Evolutionary conservation across 2,113 vertebrate species (phyloP).

Genomic region (Gymnobelideus leadbeateri): DNA sequence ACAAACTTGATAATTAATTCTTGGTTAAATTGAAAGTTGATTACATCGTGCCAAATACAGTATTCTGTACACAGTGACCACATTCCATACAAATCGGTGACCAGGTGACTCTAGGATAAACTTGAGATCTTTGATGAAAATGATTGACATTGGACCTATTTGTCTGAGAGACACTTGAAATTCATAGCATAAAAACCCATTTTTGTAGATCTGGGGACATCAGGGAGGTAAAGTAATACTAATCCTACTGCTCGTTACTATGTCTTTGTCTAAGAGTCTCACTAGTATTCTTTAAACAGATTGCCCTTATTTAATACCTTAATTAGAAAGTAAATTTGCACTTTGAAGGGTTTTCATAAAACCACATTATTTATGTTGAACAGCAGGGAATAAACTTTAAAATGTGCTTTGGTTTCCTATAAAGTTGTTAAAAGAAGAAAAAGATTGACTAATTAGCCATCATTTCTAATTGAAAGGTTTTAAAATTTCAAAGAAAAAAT

Average conservation of each 20-base stretch:
- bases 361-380: conserved; percentile 38
- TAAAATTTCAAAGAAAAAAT: conserved; percentile 33
- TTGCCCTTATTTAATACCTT: conserved; percentile 41
- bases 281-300: conserved; percentile 4
- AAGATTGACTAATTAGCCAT: not conserved
- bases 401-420: conserved; percentile 48
- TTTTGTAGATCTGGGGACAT: conserved; percentile 34
- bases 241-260: conserved; percentile 32
- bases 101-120: not conserved
- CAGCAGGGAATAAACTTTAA: conserved; percentile 28
- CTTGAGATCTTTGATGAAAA: not conserved
- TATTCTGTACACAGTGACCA: conserved; percentile 7
- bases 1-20: not conserved
- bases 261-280: conserved; percentile 23
- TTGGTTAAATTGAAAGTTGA: not conserved
- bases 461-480: conserved; percentile 47
- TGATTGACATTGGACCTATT: conserved; percentile 4
- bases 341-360: conserved; percentile 40
- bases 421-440: conserved; percentile 15
- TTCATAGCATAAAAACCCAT: conserved; percentile 34
- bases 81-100: not conserved
- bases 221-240: conserved; percentile 41
- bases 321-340: conserved; percentile 34
- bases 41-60: not conserved
- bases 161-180: conserved; percentile 38